These are phyloP conservation scores for Ifrita kowaldi DNA, from an alignment of 2,113 vertebrate species.

Conservation along the genomic window DNA sequence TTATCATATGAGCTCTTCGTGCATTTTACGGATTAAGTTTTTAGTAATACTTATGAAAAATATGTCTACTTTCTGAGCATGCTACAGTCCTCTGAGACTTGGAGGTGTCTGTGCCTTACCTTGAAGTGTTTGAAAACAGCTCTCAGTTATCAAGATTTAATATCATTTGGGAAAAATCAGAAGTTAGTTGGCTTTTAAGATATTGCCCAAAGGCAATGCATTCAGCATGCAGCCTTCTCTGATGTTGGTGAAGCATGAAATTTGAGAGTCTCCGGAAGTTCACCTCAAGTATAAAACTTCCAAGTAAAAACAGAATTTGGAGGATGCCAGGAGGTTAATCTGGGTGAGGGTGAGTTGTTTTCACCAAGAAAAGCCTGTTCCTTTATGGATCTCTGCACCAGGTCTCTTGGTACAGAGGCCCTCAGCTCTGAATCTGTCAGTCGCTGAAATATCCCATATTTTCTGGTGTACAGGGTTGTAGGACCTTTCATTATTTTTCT, in stretches of 20 bases:
- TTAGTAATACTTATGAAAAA: neutral
- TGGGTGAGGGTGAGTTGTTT: neutral
- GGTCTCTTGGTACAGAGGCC: neutral
- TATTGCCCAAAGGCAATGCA: neutral
- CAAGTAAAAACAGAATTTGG: neutral
- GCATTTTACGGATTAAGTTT: neutral
- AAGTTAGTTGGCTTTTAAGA: neutral
- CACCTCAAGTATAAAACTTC: neutral
- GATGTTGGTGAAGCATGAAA: neutral
- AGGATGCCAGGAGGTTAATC: constrained; percentile 7
- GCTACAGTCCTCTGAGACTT: neutral
- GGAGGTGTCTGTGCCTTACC: neutral
- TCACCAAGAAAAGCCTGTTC: neutral
- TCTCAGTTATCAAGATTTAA: neutral
- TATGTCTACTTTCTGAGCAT: neutral
- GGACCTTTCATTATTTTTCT: constrained; percentile 4
- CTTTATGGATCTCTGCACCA: neutral
- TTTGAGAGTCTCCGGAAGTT: constrained; percentile 9
- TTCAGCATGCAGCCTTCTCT: neutral
- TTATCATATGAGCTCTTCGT: neutral
- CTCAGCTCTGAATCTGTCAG: neutral
- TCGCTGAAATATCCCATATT: neutral
- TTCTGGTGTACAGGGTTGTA: neutral
- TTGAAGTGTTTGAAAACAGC: constrained; percentile 11
- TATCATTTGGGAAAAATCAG: constrained; percentile 19